Conservation (phyloP, 1,140 invertebrate genomes). For the Papilio helenus region DNA sequence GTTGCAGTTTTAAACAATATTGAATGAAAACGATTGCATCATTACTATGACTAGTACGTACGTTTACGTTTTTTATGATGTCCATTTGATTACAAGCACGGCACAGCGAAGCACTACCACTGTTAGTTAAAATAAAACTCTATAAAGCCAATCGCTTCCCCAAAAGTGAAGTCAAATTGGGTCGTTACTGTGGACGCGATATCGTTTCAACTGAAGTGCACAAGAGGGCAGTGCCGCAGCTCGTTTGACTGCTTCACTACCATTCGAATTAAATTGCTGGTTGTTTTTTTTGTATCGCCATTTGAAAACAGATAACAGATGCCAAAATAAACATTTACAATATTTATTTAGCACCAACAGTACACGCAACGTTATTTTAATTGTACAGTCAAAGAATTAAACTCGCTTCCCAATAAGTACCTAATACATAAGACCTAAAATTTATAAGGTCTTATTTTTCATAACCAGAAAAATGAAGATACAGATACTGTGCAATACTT, state of each 20-base stretch:
- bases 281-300: background rate
- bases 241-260: background rate
- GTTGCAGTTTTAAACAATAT: too few relatives aligned
- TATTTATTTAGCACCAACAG: background rate
- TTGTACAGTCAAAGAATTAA: background rate
- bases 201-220: background rate
- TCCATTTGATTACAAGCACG: too few relatives aligned
- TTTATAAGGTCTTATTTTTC: too few relatives aligned
- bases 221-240: background rate
- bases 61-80: too few relatives aligned
- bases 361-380: background rate
- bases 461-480: too few relatives aligned
- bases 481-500: too few relatives aligned
- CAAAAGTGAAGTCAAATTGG: slow-evolving; percentile 1
- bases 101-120: too few relatives aligned
- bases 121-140: background rate
- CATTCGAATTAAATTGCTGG: slow-evolving; percentile 5
- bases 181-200: slow-evolving; percentile 15
- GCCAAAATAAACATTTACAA: background rate
- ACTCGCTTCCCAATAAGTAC: background rate
- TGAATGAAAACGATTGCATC: too few relatives aligned
- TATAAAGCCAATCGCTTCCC: background rate
- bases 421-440: too few relatives aligned
- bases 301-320: background rate
- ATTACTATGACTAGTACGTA: too few relatives aligned